Evolutionary conservation across 2,113 vertebrate genomes (phyloP).

Genomic region (Limnothrissa miodon): DNA sequence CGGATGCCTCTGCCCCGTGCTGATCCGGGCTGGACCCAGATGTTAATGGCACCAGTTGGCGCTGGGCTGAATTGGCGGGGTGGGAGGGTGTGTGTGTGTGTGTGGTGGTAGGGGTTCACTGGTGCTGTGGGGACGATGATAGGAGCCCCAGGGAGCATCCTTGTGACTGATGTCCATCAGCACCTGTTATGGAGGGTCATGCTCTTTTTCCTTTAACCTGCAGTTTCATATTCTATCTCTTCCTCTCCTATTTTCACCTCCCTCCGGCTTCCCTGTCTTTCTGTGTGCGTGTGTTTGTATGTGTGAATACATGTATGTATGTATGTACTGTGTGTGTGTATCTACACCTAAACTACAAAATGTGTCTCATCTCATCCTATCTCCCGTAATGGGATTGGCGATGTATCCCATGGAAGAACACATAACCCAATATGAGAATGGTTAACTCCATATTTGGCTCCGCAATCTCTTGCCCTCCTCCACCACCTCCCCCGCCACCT

Average conservation of each 20-base stretch:
- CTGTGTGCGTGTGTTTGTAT: background rate
- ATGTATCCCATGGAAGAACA: background rate
- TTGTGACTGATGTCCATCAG: conserved; percentile 30
- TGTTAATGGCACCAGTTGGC: conserved; percentile 34
- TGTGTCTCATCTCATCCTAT: background rate
- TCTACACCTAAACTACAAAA: background rate
- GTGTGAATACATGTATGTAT: background rate
- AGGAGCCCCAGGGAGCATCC: conserved; percentile 24
- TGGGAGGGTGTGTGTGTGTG: background rate
- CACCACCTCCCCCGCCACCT: background rate
- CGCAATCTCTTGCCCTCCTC: background rate
- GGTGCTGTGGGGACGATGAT: conserved; percentile 1
- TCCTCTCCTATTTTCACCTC: background rate
- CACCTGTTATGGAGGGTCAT: background rate
- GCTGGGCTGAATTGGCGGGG: conserved; percentile 1
- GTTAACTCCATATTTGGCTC: background rate
- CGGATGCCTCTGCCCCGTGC: conserved; percentile 32
- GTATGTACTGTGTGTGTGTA: background rate
- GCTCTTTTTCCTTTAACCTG: conserved; percentile 27
- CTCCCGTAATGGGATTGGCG: background rate
- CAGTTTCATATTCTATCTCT: conserved; percentile 1
- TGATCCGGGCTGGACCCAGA: conserved; percentile 26
- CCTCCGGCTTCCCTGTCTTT: background rate
- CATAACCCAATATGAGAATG: background rate
- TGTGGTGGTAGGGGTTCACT: conserved; percentile 2